These are phyloP conservation scores for Gadopsis marmoratus DNA, from an alignment of 2,797 vertebrate genomes.

Conservation along the genomic window DNA sequence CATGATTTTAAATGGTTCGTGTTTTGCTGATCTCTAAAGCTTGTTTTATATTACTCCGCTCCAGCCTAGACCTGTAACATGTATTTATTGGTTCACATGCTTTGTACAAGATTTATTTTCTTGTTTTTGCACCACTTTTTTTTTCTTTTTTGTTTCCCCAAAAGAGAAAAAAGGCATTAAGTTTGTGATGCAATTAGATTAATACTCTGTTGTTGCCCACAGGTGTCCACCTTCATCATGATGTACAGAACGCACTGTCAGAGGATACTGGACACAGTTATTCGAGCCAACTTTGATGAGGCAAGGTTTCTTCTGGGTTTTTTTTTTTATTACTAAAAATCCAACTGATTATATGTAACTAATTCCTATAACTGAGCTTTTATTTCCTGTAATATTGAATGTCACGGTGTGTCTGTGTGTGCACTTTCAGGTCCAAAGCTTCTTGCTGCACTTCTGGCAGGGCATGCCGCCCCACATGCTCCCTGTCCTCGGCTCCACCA, in stretches of 20 bases:
- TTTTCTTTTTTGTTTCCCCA: constrained; percentile 28
- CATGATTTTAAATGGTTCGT: constrained; percentile 87
- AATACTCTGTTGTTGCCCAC: constrained; percentile 63
- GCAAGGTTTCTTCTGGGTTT: constrained; percentile 75
- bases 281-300: constrained; percentile 99
- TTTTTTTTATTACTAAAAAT: not conserved
- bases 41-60: constrained; percentile 76
- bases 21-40: constrained; percentile 86
- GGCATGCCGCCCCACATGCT: constrained; percentile 99
- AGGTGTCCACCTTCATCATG: constrained; percentile 99
- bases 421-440: constrained; percentile 94
- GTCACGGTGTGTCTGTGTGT: not conserved
- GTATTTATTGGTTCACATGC: constrained; percentile 79
- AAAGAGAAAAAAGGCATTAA: constrained; percentile 29
- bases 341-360: not conserved
- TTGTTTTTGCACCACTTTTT: constrained; percentile 75
- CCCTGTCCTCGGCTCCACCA: constrained; percentile 94
- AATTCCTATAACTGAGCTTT: not conserved
- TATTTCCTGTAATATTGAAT: constrained; percentile 22
- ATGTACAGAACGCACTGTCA: constrained; percentile 99
- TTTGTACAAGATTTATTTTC: constrained; percentile 82
- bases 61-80: constrained; percentile 74
- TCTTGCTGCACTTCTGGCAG: constrained; percentile 99
- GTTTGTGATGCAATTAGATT: constrained; percentile 54
- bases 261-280: constrained; percentile 99